Evolutionary conservation across 2,797 vertebrate species (phyloP).

Genomic region (Paguma larvata): DNA sequence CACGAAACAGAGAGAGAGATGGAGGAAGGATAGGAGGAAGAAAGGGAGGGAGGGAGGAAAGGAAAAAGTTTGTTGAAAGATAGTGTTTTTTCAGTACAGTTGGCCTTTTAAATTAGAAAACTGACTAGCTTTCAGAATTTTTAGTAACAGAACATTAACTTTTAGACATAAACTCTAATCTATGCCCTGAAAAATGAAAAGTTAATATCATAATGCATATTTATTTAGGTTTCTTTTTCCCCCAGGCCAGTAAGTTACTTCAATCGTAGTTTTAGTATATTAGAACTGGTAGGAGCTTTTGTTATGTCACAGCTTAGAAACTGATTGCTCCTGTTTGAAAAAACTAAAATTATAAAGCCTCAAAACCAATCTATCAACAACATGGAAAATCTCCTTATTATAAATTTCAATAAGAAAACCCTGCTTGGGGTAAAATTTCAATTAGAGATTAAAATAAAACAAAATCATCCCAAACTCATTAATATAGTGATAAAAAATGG

Average conservation of each 20-base stretch:
- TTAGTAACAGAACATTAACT: slow-evolving; percentile 40
- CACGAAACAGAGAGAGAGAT: background rate
- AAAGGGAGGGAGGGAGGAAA: background rate
- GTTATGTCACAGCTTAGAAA: slow-evolving; percentile 61
- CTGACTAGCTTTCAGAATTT: slow-evolving; percentile 55
- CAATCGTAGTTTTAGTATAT: slow-evolving; percentile 67
- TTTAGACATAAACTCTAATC: slow-evolving; percentile 59
- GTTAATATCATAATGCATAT: slow-evolving; percentile 47
- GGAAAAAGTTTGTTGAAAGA: background rate
- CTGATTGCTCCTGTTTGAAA: slow-evolving; percentile 41
- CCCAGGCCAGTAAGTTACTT: slow-evolving; percentile 49
- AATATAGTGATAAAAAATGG: slow-evolving; percentile 70
- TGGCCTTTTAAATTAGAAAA: slow-evolving; percentile 58
- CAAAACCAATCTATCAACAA: slow-evolving; percentile 75
- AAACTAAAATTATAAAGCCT: slow-evolving; percentile 61
- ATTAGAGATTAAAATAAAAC: slow-evolving; percentile 82
- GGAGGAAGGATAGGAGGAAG: background rate
- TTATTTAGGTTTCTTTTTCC: slow-evolving; percentile 41
- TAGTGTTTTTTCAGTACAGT: background rate
- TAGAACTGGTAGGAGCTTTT: slow-evolving; percentile 61
- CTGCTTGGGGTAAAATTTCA: slow-evolving; percentile 74
- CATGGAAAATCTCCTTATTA: slow-evolving; percentile 76
- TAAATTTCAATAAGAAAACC: slow-evolving; percentile 77
- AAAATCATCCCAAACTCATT: slow-evolving; percentile 71
- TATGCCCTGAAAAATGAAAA: slow-evolving; percentile 71